A percentile compares a stretch with the other conserved stretches of the same genome.
phyloP scores from a whole-genome alignment of 2,888 invertebrate genomes.

The Calameuta idolon region DNA sequence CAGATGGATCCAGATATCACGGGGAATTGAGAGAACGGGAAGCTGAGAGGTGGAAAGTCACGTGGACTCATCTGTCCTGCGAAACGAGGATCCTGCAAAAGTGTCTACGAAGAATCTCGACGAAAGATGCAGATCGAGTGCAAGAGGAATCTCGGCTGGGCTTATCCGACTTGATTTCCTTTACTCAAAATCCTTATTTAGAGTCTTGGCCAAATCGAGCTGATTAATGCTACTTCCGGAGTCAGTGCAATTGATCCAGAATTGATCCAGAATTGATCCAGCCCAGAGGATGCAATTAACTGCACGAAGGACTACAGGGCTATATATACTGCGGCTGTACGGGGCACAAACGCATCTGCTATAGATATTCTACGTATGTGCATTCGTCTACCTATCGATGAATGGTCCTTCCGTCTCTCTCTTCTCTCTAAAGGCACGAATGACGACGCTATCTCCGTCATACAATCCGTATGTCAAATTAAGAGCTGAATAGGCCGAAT shows the following conservation, averaged over 20 bases:
- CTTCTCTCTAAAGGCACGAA: not conserved
- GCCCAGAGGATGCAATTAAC: not conserved
- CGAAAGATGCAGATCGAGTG: too few relatives aligned
- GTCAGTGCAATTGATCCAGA: not conserved
- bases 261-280: not conserved
- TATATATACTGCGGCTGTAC: not conserved
- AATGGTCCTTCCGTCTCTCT: not conserved
- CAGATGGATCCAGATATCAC: not conserved
- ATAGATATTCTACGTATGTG: not conserved
- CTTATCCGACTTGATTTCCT: too few relatives aligned
- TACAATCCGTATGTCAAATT: not conserved
- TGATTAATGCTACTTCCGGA: not conserved
- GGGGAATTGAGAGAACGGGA: too few relatives aligned
- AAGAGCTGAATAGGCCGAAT: not conserved
- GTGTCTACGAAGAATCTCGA: too few relatives aligned
- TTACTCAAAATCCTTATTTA: too few relatives aligned
- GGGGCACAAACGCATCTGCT: not conserved
- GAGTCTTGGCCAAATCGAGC: not conserved
- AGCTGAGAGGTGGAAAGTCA: too few relatives aligned
- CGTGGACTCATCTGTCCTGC: too few relatives aligned
- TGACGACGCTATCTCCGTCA: not conserved
- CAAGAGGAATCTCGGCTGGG: too few relatives aligned
- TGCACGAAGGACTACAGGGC: too few relatives aligned
- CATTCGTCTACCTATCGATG: not conserved
- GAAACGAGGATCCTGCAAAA: too few relatives aligned